A percentile compares a stretch with the other conserved stretches of the same genome.
Conservation (phyloP, 2,797 vertebrate species). For the Tinamus major region DNA sequence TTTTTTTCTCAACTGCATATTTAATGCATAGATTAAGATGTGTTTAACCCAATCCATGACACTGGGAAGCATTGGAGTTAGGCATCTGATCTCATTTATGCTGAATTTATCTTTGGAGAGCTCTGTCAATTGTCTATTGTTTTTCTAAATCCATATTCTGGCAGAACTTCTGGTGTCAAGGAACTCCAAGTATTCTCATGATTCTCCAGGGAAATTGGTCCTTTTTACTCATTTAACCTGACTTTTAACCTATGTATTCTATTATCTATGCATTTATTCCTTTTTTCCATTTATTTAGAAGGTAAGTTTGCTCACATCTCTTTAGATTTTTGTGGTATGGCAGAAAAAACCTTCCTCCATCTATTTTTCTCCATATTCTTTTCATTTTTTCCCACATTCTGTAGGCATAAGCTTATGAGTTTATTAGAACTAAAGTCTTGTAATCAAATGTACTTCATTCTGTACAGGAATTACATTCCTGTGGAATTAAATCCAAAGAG, state of each 20-base stretch:
- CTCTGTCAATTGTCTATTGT: constrained; percentile 66
- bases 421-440: background rate
- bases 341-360: background rate
- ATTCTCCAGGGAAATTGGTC: constrained; percentile 24
- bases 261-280: background rate
- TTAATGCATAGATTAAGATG: constrained; percentile 46
- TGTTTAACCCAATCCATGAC: constrained; percentile 5
- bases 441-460: background rate
- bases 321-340: background rate
- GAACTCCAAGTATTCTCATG: constrained; percentile 54
- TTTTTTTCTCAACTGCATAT: constrained; percentile 32
- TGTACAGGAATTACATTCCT: background rate
- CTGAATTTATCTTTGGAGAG: constrained; percentile 49
- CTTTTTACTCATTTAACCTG: constrained; percentile 50
- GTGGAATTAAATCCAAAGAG: background rate
- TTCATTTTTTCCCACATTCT: background rate
- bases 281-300: background rate
- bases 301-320: background rate
- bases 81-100: constrained; percentile 66
- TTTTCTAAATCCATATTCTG: constrained; percentile 69
- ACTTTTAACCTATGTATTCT: constrained; percentile 15
- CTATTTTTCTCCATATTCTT: background rate
- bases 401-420: background rate
- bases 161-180: constrained; percentile 54
- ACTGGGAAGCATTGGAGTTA: constrained; percentile 32